phyloP scores from a whole-genome alignment of 2,888 invertebrate species.

The Drosophila tripunctata region DNA sequence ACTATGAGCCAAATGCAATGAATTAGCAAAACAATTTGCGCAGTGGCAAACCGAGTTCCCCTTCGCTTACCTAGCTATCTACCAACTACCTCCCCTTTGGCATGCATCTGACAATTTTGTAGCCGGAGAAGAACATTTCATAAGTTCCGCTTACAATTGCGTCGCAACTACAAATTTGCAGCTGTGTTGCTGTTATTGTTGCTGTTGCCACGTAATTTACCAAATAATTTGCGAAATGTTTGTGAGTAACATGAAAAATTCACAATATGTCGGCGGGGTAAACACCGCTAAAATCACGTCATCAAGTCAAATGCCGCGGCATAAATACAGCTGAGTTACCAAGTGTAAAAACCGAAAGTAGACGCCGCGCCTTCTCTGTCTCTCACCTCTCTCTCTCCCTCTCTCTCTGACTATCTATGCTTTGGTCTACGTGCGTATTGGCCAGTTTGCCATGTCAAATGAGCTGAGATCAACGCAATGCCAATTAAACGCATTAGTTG shows the following conservation, averaged over 20 bases:
- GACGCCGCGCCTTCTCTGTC: neutral
- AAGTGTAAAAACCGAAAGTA: conserved; percentile 31
- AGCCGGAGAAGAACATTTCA: conserved; percentile 51
- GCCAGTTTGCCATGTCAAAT: conserved; percentile 34
- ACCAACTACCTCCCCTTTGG: neutral
- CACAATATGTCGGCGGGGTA: conserved; percentile 4
- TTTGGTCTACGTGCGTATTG: conserved; percentile 57
- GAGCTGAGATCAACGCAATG: conserved; percentile 8
- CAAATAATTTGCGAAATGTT: conserved; percentile 66
- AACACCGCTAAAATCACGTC: conserved; percentile 60
- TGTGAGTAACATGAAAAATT: conserved; percentile 42
- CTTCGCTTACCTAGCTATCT: neutral
- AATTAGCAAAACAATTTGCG: conserved; percentile 64
- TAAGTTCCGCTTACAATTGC: conserved; percentile 61
- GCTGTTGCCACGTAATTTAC: conserved; percentile 54
- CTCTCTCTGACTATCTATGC: neutral
- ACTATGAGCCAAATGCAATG: conserved; percentile 23
- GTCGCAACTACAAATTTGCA: conserved; percentile 29
- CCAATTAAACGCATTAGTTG: conserved; percentile 24
- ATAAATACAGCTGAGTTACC: conserved; percentile 29
- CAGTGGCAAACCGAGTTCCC: conserved; percentile 50
- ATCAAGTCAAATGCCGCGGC: conserved; percentile 25
- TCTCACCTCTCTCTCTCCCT: neutral
- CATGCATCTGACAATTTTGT: conserved; percentile 14
- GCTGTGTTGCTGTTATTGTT: conserved; percentile 3